phyloP scores from a whole-genome alignment of 2,113 vertebrate genomes.

The Rhadina sibilatrix region DNA sequence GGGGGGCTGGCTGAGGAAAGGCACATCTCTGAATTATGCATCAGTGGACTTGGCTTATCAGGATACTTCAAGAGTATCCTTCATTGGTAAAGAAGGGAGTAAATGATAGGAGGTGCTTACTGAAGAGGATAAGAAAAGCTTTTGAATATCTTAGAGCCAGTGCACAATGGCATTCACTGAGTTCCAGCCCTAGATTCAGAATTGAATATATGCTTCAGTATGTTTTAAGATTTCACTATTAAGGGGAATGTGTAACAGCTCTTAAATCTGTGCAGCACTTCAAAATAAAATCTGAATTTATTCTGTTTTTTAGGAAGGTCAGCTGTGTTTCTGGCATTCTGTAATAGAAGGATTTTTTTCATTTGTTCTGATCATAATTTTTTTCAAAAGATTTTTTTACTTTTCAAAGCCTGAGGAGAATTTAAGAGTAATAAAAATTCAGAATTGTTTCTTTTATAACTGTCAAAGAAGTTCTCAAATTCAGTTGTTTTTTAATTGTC shows the following conservation, averaged over 20 bases:
- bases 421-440: background rate
- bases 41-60: background rate
- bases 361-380: background rate
- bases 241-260: background rate
- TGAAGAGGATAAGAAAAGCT: background rate
- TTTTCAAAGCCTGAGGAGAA: background rate
- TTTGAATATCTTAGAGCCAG: background rate
- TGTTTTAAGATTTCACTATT: background rate
- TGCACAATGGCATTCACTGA: background rate
- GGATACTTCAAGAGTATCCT: background rate
- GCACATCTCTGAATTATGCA: background rate
- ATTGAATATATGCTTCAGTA: background rate
- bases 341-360: background rate
- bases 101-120: background rate
- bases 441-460: background rate
- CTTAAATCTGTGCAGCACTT: background rate
- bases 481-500: background rate
- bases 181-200: background rate
- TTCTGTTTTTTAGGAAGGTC: background rate
- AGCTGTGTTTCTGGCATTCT: background rate
- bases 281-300: background rate
- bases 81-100: background rate
- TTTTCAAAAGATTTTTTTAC: background rate
- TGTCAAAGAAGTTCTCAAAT: background rate
- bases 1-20: background rate